phyloP scores from a whole-genome alignment of 2,888 invertebrate genomes.

The Pseudeuparius sepicola region DNA sequence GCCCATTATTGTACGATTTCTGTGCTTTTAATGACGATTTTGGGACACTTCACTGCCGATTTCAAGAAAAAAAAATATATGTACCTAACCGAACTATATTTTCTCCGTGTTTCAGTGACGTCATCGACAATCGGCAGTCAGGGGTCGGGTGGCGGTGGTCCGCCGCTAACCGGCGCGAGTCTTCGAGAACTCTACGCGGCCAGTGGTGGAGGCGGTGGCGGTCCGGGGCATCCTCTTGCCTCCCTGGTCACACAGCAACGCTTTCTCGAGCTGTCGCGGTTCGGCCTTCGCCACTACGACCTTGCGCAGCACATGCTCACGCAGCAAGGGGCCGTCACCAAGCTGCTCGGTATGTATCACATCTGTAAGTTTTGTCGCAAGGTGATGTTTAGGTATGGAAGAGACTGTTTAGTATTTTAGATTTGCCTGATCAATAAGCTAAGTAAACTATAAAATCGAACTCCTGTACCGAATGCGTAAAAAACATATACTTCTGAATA shows the following conservation, averaged over 20 bases:
- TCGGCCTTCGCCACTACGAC: slow-evolving; percentile 78
- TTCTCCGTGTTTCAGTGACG: slow-evolving; percentile 27
- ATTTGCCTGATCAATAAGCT: slow-evolving; percentile 13
- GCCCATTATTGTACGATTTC: too few relatives aligned
- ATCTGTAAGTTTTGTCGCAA: too few relatives aligned
- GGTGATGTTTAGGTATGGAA: slow-evolving; percentile 1
- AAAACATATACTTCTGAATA: too few relatives aligned
- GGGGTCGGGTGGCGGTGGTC: slow-evolving; percentile 41
- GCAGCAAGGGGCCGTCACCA: slow-evolving; percentile 86
- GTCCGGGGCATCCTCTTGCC: slow-evolving; percentile 54
- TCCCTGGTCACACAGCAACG: slow-evolving; percentile 69
- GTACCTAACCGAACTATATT: too few relatives aligned
- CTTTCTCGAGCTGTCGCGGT: slow-evolving; percentile 69
- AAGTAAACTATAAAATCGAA: slow-evolving; percentile 6
- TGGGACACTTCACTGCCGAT: too few relatives aligned
- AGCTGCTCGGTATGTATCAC: slow-evolving; percentile 73
- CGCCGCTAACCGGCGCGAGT: slow-evolving; percentile 36
- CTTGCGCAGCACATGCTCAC: slow-evolving; percentile 83
- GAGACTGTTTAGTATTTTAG: slow-evolving; percentile 3
- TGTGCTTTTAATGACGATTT: too few relatives aligned
- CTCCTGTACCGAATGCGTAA: too few relatives aligned
- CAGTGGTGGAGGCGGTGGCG: slow-evolving; percentile 16
- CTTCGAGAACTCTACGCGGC: slow-evolving; percentile 36
- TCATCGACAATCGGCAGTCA: slow-evolving; percentile 23
- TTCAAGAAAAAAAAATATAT: too few relatives aligned